Evolutionary conservation across 2,888 invertebrate species (phyloP).

Genomic region (Melinopterus prodromus): DNA sequence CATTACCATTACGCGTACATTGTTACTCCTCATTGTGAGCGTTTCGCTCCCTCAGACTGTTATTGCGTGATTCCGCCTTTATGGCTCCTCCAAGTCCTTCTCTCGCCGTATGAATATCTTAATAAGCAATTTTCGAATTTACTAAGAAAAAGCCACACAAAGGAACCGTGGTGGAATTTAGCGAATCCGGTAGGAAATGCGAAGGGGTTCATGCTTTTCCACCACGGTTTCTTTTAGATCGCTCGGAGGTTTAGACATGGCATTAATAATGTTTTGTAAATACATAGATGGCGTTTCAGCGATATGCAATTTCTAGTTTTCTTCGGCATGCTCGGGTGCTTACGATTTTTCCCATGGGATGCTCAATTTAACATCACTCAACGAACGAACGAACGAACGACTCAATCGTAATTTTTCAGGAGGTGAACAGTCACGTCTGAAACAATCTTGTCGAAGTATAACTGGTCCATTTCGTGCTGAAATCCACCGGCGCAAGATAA

Average conservation of each 20-base stretch:
- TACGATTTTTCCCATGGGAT: not conserved
- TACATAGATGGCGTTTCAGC: not conserved
- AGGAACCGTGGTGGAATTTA: not conserved
- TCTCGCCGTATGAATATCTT: constrained; percentile 33
- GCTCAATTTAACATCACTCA: constrained; percentile 4
- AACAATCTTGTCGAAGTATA: not conserved
- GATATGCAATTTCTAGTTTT: not conserved
- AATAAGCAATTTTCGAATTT: constrained; percentile 24
- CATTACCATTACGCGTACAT: constrained; percentile 47
- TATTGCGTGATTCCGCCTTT: constrained; percentile 37
- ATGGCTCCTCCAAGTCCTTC: constrained; percentile 25
- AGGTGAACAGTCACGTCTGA: constrained; percentile 4
- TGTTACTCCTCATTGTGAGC: constrained; percentile 34
- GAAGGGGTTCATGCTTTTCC: not conserved
- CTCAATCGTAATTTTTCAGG: not conserved
- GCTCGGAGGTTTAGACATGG: not conserved
- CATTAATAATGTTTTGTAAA: not conserved
- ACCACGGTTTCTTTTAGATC: not conserved
- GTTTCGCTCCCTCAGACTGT: constrained; percentile 32
- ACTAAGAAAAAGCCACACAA: constrained; percentile 18
- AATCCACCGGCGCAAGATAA: not conserved
- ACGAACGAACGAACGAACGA: not conserved
- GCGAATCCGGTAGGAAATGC: not conserved
- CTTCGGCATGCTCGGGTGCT: not conserved
- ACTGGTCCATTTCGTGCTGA: not conserved